Conservation (phyloP, 2,797 vertebrate species). For the Smutsia temminckii region DNA sequence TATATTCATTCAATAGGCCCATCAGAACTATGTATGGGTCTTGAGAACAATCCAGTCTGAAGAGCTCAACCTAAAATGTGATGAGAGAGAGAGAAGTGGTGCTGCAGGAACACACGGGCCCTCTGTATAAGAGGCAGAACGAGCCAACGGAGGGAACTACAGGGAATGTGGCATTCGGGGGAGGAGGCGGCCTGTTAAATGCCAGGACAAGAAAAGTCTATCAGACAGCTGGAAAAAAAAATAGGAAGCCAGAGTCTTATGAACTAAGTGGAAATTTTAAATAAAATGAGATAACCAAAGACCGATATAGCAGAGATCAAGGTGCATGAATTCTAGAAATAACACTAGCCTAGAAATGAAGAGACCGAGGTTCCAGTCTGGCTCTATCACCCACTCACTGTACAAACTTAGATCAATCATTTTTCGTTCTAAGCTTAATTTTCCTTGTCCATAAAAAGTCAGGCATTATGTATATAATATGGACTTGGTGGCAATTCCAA, state of each 20-base stretch:
- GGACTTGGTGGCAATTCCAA: constrained; percentile 20
- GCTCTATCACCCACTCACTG: background rate
- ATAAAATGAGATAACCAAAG: constrained; percentile 19
- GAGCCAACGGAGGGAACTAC: background rate
- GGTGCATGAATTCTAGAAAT: background rate
- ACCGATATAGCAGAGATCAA: background rate
- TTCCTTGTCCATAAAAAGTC: background rate
- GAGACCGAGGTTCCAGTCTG: background rate
- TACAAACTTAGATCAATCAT: background rate
- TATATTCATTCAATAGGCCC: background rate
- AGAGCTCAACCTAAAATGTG: background rate
- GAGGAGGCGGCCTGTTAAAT: background rate
- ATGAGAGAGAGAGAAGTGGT: background rate
- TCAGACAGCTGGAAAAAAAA: background rate
- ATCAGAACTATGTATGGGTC: background rate
- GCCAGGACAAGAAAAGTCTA: background rate
- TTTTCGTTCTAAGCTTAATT: constrained; percentile 6
- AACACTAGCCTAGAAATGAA: background rate
- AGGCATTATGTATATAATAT: background rate
- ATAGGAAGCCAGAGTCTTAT: background rate
- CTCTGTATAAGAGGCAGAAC: background rate
- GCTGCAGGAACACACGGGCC: background rate
- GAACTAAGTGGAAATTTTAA: background rate
- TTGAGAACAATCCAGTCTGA: background rate
- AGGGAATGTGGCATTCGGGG: background rate